Conservation (phyloP, 2,113 vertebrate species). For the Pao palembangensis region DNA sequence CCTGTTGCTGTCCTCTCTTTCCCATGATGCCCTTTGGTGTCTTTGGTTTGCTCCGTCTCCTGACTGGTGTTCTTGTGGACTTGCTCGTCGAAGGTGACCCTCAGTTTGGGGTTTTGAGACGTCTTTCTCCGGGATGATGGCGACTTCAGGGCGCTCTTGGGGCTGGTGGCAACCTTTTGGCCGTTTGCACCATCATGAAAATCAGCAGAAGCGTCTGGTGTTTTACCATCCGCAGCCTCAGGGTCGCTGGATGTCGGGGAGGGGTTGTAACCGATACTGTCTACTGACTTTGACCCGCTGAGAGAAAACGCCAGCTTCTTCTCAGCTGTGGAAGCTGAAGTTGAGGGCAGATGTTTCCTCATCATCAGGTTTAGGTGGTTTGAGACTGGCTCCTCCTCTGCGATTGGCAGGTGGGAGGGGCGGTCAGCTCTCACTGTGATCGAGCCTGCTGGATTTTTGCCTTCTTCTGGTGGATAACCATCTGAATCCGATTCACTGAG, state of each 20-base stretch:
- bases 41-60: conserved; percentile 71
- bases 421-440: conserved; percentile 72
- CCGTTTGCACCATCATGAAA: conserved; percentile 55
- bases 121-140: conserved; percentile 93
- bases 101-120: conserved; percentile 90
- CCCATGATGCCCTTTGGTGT: conserved; percentile 72
- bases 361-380: conserved; percentile 80
- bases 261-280: conserved; percentile 77
- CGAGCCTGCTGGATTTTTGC: conserved; percentile 67
- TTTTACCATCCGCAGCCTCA: conserved; percentile 74
- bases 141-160: conserved; percentile 97
- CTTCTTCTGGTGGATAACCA: conserved; percentile 82
- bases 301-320: conserved; percentile 84
- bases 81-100: conserved; percentile 96
- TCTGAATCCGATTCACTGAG: conserved; percentile 92
- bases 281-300: conserved; percentile 82
- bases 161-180: conserved; percentile 87
- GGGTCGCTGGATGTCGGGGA: conserved; percentile 87
- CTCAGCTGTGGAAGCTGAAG: conserved; percentile 61
- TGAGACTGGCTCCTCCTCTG: conserved; percentile 77
- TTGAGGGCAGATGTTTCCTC: conserved; percentile 76
- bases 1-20: conserved; percentile 73
- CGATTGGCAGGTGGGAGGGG: conserved; percentile 84
- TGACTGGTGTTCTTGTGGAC: conserved; percentile 80
- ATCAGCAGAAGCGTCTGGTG: conserved; percentile 65